Conservation (phyloP, 2,888 invertebrate species). For the Merodon equestris region DNA sequence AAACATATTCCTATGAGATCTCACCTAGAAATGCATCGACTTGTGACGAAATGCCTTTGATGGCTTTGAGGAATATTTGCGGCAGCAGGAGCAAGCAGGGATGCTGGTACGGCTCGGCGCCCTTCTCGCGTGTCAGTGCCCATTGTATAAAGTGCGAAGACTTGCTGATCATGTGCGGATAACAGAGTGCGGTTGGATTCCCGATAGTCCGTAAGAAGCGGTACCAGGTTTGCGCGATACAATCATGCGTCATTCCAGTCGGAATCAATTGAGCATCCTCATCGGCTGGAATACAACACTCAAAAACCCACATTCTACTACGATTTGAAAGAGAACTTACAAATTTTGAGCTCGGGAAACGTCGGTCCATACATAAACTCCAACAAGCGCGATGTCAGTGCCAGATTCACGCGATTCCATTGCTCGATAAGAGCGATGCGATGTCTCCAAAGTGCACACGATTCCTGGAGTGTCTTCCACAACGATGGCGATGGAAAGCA, state of each 20-base stretch:
- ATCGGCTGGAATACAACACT: conserved; percentile 82
- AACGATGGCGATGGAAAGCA: conserved; percentile 97
- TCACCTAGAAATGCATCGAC: conserved; percentile 97
- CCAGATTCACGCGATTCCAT: conserved; percentile 95
- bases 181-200: conserved; percentile 95
- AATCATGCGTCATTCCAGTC: conserved; percentile 90
- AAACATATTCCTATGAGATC: conserved; percentile 65
- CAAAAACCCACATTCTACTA: not conserved
- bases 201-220: conserved; percentile 95
- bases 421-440: conserved; percentile 94
- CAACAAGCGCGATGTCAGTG: conserved; percentile 90
- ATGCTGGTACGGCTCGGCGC: conserved; percentile 92
- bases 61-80: conserved; percentile 94
- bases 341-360: conserved; percentile 89
- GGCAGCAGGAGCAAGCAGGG: conserved; percentile 91
- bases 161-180: conserved; percentile 87
- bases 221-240: conserved; percentile 97
- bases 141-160: conserved; percentile 86
- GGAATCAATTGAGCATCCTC: conserved; percentile 92
- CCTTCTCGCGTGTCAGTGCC: conserved; percentile 88
- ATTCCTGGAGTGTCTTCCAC: conserved; percentile 96
- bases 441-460: conserved; percentile 96
- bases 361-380: conserved; percentile 93
- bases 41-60: conserved; percentile 94
- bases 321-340: conserved; percentile 79